Evolutionary conservation across 1,140 invertebrate species (phyloP).

Genomic region (Dendrolimus punctatus): DNA sequence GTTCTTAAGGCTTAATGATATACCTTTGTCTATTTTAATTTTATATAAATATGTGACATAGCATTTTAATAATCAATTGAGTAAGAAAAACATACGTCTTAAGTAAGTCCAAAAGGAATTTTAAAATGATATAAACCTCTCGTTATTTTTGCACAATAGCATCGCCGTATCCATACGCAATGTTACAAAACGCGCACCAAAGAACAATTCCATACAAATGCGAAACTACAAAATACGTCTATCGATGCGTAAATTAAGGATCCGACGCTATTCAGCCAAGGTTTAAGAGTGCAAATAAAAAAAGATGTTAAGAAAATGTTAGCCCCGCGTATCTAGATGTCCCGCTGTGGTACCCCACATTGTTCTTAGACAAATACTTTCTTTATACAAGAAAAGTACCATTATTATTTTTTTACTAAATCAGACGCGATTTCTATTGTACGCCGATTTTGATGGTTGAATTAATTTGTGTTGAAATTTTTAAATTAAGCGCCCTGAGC

Average conservation of each 20-base stretch:
- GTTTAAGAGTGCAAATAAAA: slow-evolving; percentile 53
- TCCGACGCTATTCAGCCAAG: slow-evolving; percentile 51
- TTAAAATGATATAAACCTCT: slow-evolving; percentile 4
- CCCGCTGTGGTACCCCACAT: slow-evolving; percentile 56
- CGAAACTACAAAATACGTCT: slow-evolving; percentile 55
- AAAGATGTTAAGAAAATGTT: slow-evolving; percentile 55
- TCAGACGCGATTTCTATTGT: slow-evolving; percentile 36
- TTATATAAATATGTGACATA: no score
- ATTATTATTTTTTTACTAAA: slow-evolving; percentile 53
- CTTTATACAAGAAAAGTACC: slow-evolving; percentile 41
- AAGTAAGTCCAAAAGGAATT: no score
- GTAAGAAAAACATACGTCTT: no score
- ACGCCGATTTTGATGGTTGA: slow-evolving; percentile 49
- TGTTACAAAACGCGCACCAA: slow-evolving; percentile 47
- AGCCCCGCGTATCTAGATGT: slow-evolving; percentile 54
- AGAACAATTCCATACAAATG: slow-evolving; percentile 60
- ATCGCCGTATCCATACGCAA: slow-evolving; percentile 28
- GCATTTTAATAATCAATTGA: no score
- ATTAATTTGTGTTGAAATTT: slow-evolving; percentile 43
- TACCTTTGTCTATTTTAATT: no score
- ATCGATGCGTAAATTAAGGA: slow-evolving; percentile 68
- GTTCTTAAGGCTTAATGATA: no score
- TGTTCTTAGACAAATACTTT: slow-evolving; percentile 70
- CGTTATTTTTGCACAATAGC: slow-evolving; percentile 36
- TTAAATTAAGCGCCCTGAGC: slow-evolving; percentile 26